Conservation (phyloP, 2,797 vertebrate genomes). For the Alosa sapidissima region DNA sequence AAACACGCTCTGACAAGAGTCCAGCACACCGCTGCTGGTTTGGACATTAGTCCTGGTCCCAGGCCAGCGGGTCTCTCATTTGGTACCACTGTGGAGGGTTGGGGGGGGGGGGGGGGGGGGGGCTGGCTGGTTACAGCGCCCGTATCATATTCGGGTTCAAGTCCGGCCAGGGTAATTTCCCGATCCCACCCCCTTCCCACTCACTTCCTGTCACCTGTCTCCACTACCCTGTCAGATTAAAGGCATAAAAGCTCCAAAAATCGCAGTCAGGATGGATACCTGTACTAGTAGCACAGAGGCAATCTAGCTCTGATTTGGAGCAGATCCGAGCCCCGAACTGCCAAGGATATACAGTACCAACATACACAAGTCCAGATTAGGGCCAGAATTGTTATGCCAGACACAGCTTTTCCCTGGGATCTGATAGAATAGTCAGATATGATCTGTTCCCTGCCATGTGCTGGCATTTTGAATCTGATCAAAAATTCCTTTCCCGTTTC, state of each 20-base stretch:
- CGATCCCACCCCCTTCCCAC: too few species aligned
- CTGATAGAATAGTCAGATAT: neutral
- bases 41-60: neutral
- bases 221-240: too few species aligned
- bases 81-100: neutral
- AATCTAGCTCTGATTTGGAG: neutral
- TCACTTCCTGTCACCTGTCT: too few species aligned
- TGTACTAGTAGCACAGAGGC: neutral
- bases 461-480: neutral
- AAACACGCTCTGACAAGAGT: conserved; percentile 63
- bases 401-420: neutral
- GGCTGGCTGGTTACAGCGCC: too few species aligned
- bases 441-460: too few species aligned
- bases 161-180: too few species aligned
- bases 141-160: neutral
- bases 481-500: neutral
- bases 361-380: neutral
- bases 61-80: neutral
- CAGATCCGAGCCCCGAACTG: neutral
- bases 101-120: too few species aligned
- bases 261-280: neutral
- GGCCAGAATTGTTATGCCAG: neutral
- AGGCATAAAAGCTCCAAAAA: too few species aligned
- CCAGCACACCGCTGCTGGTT: neutral
- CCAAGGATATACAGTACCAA: neutral